Evolutionary conservation across 2,113 vertebrate species (phyloP), one percentile per base, ranked within the genome.

Genomic region (Megaptera novaeangliae): DNA sequence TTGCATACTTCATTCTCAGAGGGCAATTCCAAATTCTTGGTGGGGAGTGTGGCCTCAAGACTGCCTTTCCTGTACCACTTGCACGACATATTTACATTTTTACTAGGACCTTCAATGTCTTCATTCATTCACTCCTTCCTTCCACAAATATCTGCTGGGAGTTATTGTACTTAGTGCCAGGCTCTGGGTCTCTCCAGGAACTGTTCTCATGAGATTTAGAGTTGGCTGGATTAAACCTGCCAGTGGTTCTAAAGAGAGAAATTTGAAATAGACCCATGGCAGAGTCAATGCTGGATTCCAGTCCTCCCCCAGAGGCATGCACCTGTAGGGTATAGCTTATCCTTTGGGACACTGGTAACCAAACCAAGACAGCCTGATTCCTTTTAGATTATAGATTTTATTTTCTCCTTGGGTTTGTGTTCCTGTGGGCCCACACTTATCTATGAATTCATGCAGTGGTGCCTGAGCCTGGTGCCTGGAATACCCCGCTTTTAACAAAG

Each of bases 381-480:
- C 46, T 94, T 91, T 66, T 80, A 95, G 80, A n/a, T 63, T n/a
- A 23, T 20, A 46, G 13, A 59, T 93, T 71, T 74, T 36, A 66
- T 88, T 57, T 78, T 61, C 34, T 63, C 44, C 11, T 96, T 96
- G 63, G 68, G 75, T 46, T 96, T 49, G 17, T 82, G 57, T 91
- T 46, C 55, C 6, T 1, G 21, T 75, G 21, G 29, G 17, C 9
- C 17, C 14, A 44, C 9, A 3, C 49, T 88, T 91, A 64, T 64
- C 94, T 91, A 72, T 1, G 14, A 59, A 82, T 57, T 83, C 75
- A 83, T 18, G 0, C 68, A 64, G 6, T 8, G 1, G 39, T 77
- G 21, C 59, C 31, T 71, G 74, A 77, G 52, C n/a, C 61, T 91
- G 52, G 52, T 63, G 87, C 25, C 46, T 46, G 31, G 59, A 57